Conservation (phyloP, 2,888 invertebrate species). For the Callinectes sapidus region DNA sequence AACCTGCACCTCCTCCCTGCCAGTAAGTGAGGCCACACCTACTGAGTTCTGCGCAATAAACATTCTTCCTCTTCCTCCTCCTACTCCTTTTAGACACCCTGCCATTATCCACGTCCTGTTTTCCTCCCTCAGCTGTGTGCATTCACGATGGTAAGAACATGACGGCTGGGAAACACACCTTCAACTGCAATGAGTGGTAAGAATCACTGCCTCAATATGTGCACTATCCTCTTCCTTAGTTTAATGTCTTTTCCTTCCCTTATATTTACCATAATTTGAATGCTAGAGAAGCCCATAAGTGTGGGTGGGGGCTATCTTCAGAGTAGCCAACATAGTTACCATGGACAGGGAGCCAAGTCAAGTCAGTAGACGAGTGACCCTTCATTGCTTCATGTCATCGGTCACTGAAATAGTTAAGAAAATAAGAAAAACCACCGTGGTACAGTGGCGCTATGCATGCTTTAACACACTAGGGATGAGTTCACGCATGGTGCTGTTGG, state of each 20-base stretch:
- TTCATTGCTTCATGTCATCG: not conserved
- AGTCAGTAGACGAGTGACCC: not conserved
- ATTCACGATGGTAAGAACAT: not conserved
- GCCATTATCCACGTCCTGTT: not conserved
- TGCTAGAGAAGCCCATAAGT: not conserved
- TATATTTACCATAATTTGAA: not conserved
- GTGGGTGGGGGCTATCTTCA: too few relatives aligned
- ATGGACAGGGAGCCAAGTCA: not conserved
- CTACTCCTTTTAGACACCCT: not conserved
- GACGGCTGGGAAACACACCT: not conserved
- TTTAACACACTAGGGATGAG: too few relatives aligned
- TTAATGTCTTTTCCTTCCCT: not conserved
- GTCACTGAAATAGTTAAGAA: too few relatives aligned
- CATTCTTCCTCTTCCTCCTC: not conserved
- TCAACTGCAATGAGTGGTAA: slow-evolving; percentile 11
- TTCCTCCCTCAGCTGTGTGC: not conserved
- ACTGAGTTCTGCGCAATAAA: not conserved
- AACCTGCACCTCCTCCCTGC: not conserved
- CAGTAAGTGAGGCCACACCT: too few relatives aligned
- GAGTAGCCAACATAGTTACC: too few relatives aligned
- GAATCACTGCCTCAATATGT: not conserved
- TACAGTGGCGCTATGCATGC: too few relatives aligned
- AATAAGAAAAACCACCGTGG: too few relatives aligned
- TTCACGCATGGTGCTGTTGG: too few relatives aligned
- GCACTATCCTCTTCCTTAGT: not conserved